Evolutionary conservation across 2,888 invertebrate species (phyloP).

Genomic region (Parnassius smintheus): DNA sequence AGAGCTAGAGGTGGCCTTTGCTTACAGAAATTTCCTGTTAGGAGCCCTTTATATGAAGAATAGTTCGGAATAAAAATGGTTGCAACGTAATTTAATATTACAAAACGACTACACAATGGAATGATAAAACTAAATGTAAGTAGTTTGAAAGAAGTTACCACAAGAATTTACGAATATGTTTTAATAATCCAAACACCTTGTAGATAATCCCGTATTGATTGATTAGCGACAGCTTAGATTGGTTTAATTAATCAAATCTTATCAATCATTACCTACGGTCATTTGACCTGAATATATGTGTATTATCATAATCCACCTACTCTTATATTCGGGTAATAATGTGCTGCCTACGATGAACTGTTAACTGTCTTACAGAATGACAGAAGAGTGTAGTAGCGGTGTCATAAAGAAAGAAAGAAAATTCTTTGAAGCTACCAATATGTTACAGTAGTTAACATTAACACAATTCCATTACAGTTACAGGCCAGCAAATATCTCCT

Average conservation of each 20-base stretch:
- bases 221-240: conserved; percentile 9
- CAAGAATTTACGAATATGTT: not conserved
- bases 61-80: too few relatives aligned
- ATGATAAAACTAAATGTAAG: too few relatives aligned
- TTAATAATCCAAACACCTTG: conserved; percentile 2
- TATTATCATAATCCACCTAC: conserved; percentile 18
- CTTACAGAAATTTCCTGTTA: too few relatives aligned
- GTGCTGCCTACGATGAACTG: not conserved
- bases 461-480: too few relatives aligned
- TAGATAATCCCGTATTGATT: conserved; percentile 6
- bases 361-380: not conserved
- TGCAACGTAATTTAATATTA: too few relatives aligned
- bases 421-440: too few relatives aligned
- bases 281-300: conserved; percentile 9
- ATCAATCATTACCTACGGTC: conserved; percentile 8
- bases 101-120: too few relatives aligned
- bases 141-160: not conserved
- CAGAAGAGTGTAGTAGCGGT: not conserved
- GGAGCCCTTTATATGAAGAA: too few relatives aligned
- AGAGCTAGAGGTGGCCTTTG: too few relatives aligned
- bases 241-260: conserved; percentile 2
- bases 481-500: too few relatives aligned
- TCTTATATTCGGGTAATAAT: not conserved
- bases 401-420: too few relatives aligned
- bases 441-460: too few relatives aligned